These are phyloP conservation scores for Cyanistes caeruleus DNA, from an alignment of 2,113 vertebrate genomes.

Conservation along the genomic window DNA sequence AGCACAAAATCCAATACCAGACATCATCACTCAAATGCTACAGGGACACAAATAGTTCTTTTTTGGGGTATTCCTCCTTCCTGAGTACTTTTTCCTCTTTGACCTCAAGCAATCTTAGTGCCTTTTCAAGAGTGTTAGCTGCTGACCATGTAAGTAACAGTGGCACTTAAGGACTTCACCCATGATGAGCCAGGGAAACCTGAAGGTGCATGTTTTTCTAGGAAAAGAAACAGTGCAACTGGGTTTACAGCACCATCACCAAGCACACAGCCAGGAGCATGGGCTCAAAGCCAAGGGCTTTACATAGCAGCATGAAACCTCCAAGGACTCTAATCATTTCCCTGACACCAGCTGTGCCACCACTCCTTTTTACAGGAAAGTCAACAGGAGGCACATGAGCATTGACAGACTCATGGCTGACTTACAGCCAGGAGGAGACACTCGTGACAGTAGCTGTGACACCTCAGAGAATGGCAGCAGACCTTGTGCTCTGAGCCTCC, in stretches of 20 bases:
- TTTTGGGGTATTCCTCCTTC: not conserved
- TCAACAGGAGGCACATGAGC: not conserved
- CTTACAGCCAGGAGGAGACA: not conserved
- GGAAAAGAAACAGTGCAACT: not conserved
- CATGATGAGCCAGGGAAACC: not conserved
- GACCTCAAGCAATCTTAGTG: not conserved
- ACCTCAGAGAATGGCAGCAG: not conserved
- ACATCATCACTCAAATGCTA: not conserved
- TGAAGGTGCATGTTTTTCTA: not conserved
- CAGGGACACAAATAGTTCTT: not conserved
- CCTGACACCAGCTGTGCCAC: not conserved
- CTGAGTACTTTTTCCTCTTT: not conserved
- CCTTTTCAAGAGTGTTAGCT: not conserved
- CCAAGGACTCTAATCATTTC: not conserved
- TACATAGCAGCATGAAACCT: not conserved
- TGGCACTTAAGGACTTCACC: not conserved
- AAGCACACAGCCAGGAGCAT: not conserved
- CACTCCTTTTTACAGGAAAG: not conserved
- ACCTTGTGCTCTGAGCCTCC: not conserved
- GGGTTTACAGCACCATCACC: not conserved
- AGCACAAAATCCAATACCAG: not conserved
- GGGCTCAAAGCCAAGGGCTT: not conserved
- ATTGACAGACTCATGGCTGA: not conserved
- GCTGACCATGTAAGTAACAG: not conserved
- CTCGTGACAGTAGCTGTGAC: not conserved